Evolutionary conservation across 2,888 invertebrate genomes (phyloP).

Genomic region (Adineta ricciae): DNA sequence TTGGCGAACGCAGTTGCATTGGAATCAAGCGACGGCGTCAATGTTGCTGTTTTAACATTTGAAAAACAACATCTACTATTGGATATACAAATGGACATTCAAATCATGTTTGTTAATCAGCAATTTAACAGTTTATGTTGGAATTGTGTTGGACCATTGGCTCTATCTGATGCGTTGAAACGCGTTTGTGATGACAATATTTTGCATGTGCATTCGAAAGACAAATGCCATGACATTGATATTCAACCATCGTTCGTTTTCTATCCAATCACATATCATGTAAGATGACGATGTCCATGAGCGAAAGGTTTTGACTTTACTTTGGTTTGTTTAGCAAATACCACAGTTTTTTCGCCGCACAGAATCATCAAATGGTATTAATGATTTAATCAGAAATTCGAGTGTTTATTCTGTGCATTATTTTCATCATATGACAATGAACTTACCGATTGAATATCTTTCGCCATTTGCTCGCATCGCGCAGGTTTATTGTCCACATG

Average conservation of each 20-base stretch:
- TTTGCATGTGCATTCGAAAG: background rate
- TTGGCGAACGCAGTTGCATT: background rate
- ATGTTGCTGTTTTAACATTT: constrained; percentile 3
- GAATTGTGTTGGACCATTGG: background rate
- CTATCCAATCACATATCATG: background rate
- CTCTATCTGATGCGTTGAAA: background rate
- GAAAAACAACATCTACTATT: constrained; percentile 17
- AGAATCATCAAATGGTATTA: background rate
- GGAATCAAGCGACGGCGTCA: background rate
- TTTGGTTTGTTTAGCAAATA: background rate
- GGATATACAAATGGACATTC: constrained; percentile 16
- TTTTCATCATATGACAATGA: constrained; percentile 23
- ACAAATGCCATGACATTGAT: background rate
- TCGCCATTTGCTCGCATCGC: constrained; percentile 12
- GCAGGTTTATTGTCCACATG: background rate
- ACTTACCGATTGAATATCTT: background rate
- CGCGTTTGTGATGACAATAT: background rate
- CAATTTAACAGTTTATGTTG: background rate
- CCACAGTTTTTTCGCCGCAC: background rate
- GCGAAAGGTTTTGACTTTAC: no score
- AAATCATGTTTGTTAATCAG: background rate
- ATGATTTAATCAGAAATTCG: background rate
- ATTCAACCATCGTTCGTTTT: background rate
- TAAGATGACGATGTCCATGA: background rate
- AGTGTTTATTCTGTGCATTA: constrained; percentile 1